Evolutionary conservation across 2,113 vertebrate genomes (phyloP), one percentile per base, ranked within the genome.

Genomic region (Mola mola): DNA sequence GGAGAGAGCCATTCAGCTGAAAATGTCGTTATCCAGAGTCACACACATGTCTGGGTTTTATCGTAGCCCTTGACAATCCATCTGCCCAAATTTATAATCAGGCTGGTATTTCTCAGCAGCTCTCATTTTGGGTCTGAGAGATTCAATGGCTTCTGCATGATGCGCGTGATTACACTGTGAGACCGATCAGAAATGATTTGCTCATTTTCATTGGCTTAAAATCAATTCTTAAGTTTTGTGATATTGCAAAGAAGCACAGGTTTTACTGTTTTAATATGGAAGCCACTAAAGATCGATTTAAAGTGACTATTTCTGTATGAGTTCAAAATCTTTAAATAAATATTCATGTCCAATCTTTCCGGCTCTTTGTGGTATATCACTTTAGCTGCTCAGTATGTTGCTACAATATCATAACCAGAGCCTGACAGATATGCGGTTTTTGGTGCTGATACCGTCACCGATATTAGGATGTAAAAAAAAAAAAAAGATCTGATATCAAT

Each of bases 261-360:
- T 81, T 86, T 75, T 76, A 80, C 73, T 85, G 69, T 81, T 83
- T 55, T 46, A 89, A 91, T 42, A 67, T 55, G 36, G 47, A 83
- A 66, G 58, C 70, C 70, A 84, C 78, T 67, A 67, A 68, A 50
- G 44, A 82, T 29, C 58, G 37, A 69, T 82, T 56, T 36, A 25
- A 85, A 80, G 71, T 65, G 40, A 85, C 57, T 83, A 72, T 88
- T 89, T 86, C 76, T 90, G 85, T 87, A 86, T 77, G 37, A 72
- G 65, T 49, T 71, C 9, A 43, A 56, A 64, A 33, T 82, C 55
- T 88, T 85, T 82, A 58, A 90, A 89, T 89, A 89, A 90, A 89
- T 71, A 78, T 88, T 83, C 72, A 69, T 83, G 79, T 60, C 55
- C 73, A 75, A 75, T 22, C 15, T 10, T 49, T 16, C 40, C 37